These are phyloP conservation scores for Diarsia rubi DNA, from an alignment of 2,888 invertebrate species.

Conservation along the genomic window DNA sequence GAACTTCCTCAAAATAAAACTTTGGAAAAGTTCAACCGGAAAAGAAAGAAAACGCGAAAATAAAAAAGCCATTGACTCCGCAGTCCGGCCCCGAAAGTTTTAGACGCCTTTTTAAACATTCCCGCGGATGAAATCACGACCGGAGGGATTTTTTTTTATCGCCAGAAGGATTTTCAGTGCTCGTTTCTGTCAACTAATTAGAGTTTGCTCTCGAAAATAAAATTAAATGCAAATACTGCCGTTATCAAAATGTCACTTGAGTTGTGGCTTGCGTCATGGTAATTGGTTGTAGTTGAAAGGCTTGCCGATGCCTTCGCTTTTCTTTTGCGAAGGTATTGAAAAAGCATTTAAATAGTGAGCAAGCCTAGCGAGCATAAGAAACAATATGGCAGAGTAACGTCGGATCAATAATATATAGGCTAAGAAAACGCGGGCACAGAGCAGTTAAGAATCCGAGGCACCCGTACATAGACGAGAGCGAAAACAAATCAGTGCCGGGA, in stretches of 20 bases:
- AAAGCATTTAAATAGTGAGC: constrained; percentile 42
- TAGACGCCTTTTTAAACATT: constrained; percentile 86
- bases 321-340: constrained; percentile 39
- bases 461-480: constrained; percentile 83
- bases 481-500: constrained; percentile 91
- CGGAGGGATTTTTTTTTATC: constrained; percentile 79
- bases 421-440: constrained; percentile 83
- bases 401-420: constrained; percentile 90
- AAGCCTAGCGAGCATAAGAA: constrained; percentile 69
- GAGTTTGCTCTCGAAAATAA: constrained; percentile 73
- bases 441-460: constrained; percentile 74
- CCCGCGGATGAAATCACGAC: constrained; percentile 82
- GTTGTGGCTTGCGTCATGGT: constrained; percentile 52
- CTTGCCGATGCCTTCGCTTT: constrained; percentile 12
- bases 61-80: constrained; percentile 90
- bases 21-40: constrained; percentile 89
- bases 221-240: constrained; percentile 73
- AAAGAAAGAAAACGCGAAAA: constrained; percentile 89
- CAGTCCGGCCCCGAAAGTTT: constrained; percentile 86
- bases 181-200: constrained; percentile 86
- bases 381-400: constrained; percentile 83
- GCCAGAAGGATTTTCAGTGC: constrained; percentile 81
- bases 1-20: constrained; percentile 89
- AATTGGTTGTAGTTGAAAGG: constrained; percentile 53
- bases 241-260: constrained; percentile 68